Percentiles rank a stretch among this genome's conserved stretches.
Conservation (phyloP, 2,113 vertebrate genomes). For the Eclectus roratus region DNA sequence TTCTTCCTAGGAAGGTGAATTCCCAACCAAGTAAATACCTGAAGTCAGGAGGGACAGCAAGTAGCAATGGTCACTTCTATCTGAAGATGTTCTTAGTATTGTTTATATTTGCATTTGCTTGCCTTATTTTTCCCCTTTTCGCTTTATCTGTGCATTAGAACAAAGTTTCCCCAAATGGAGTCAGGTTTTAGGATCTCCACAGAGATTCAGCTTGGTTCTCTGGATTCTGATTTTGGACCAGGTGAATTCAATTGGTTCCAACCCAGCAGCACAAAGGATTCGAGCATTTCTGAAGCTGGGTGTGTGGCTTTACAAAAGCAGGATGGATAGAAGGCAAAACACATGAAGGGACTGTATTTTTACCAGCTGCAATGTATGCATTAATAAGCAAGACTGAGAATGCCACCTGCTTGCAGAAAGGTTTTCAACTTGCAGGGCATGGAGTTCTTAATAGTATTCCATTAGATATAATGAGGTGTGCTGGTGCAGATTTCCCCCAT, state of each 20-base stretch:
- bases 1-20: neutral
- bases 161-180: neutral
- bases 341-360: neutral
- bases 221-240: neutral
- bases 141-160: neutral
- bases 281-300: rapidly evolving
- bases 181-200: neutral
- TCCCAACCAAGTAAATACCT: neutral
- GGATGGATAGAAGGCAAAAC: neutral
- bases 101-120: neutral
- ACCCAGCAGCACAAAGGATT: neutral
- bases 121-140: neutral
- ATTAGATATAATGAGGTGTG: conserved; percentile 12
- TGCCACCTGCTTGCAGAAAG: conserved; percentile 39
- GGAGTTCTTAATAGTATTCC: conserved; percentile 14
- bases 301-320: neutral
- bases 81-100: neutral
- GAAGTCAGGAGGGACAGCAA: neutral
- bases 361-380: neutral
- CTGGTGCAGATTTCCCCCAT: neutral
- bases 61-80: neutral
- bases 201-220: neutral
- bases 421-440: neutral
- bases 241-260: neutral
- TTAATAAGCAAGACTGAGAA: neutral